Percentiles rank a stretch among this genome's conserved stretches.
phyloP scores from a whole-genome alignment of 2,797 vertebrate species.

The Pseudocheirus occidentalis region DNA sequence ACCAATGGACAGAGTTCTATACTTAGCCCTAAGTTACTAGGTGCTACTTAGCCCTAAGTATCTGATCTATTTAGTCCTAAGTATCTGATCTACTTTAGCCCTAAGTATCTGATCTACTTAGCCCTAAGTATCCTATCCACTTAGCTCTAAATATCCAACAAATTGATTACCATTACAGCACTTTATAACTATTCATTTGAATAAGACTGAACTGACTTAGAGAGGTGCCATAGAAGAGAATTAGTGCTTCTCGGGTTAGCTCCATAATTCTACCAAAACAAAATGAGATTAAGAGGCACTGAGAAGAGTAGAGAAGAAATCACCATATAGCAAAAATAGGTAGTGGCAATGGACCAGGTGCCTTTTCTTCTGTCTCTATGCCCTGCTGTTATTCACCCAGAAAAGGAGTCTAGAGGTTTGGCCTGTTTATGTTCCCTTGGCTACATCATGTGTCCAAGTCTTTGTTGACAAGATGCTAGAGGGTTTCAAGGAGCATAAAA shows the following conservation, averaged over 20 bases:
- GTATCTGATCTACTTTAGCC: no score
- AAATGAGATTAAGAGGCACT: not conserved
- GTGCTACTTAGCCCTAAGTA: no score
- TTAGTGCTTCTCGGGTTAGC: not conserved
- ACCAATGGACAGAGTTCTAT: no score
- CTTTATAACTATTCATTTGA: not conserved
- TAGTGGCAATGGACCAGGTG: not conserved
- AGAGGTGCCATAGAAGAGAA: not conserved
- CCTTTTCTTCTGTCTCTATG: not conserved
- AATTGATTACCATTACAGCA: no score
- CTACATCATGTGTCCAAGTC: not conserved
- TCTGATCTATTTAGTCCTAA: no score
- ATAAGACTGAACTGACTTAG: not conserved
- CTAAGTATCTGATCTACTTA: no score
- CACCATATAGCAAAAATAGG: not conserved
- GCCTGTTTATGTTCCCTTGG: not conserved
- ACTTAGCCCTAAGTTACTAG: no score
- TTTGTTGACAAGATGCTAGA: not conserved
- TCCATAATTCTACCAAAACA: not conserved
- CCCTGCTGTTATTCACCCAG: not conserved
- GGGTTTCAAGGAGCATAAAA: not conserved
- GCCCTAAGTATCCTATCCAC: no score
- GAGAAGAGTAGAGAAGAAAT: not conserved
- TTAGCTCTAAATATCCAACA: no score
- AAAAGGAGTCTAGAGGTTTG: not conserved